Percentiles rank a stretch among this genome's conserved stretches.
phyloP scores from a whole-genome alignment of 2,797 vertebrate species.

The Phataginus tricuspis region DNA sequence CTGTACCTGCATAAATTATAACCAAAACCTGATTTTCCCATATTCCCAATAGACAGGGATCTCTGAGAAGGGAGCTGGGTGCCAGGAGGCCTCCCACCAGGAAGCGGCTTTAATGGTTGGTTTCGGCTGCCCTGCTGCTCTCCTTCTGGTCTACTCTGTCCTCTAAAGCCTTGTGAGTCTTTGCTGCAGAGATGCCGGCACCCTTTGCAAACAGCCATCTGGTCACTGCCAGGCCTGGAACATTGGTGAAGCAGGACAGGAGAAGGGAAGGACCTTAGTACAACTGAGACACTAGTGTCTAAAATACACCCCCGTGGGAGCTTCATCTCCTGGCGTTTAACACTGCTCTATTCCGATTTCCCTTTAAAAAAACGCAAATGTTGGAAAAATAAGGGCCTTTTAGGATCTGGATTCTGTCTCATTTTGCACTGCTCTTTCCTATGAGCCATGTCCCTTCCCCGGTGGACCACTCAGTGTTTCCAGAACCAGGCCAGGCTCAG shows the following conservation, averaged over 20 bases:
- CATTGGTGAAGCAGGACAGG: not conserved
- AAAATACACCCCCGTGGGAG: not conserved
- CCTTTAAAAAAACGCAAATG: not conserved
- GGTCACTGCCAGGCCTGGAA: not conserved
- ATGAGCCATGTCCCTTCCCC: not conserved
- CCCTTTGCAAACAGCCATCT: not conserved
- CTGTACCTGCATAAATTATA: not conserved
- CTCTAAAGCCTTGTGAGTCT: not conserved
- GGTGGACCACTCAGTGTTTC: not conserved
- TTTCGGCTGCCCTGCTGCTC: not conserved
- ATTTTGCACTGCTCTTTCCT: not conserved
- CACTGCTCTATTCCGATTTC: not conserved
- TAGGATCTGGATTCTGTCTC: not conserved
- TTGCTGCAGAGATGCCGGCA: not conserved
- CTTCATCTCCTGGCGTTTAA: not conserved
- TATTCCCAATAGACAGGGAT: not conserved
- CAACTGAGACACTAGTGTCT: not conserved
- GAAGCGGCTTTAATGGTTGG: not conserved
- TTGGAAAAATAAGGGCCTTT: not conserved
- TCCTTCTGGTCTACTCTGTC: not conserved
- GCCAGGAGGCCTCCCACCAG: not conserved
- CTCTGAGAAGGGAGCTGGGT: not conserved
- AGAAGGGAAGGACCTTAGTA: not conserved
- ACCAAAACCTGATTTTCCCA: not conserved
- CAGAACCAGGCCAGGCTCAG: not conserved